Conservation (phyloP, 2,113 vertebrate genomes). For the Perccottus glenii region DNA sequence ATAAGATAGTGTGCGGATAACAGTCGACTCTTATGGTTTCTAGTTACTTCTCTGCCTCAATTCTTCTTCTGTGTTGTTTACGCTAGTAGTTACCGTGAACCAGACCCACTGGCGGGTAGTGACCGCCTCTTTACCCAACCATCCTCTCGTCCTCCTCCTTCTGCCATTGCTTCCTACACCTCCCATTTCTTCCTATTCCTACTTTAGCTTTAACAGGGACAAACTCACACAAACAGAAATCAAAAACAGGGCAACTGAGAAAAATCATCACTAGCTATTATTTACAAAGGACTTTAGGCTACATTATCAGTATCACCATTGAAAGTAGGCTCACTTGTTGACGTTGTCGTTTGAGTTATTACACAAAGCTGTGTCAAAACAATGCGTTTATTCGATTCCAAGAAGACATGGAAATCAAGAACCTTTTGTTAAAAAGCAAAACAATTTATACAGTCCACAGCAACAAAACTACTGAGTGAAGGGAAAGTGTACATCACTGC, state of each 20-base stretch:
- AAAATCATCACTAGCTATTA: no score
- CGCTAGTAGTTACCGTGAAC: conserved; percentile 20
- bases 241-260: neutral
- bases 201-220: neutral
- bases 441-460: conserved; percentile 84
- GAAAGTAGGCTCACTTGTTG: no score
- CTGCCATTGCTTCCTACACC: neutral
- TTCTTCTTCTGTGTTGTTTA: conserved; percentile 32
- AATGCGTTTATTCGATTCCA: conserved; percentile 87
- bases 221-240: neutral
- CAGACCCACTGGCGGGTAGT: conserved; percentile 17
- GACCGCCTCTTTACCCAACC: conserved; percentile 47
- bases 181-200: conserved; percentile 13
- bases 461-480: conserved; percentile 80
- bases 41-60: conserved; percentile 4
- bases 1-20: neutral
- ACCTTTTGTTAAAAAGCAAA: conserved; percentile 89
- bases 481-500: conserved; percentile 83
- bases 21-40: neutral
- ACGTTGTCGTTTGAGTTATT: neutral
- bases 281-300: no score
- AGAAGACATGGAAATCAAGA: conserved; percentile 93
- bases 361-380: neutral
- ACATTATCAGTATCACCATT: no score
- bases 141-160: conserved; percentile 33